Percentiles rank a stretch among this genome's conserved stretches.
Conservation (phyloP, 2,113 vertebrate genomes). For the Reinhardtius hippoglossoides region DNA sequence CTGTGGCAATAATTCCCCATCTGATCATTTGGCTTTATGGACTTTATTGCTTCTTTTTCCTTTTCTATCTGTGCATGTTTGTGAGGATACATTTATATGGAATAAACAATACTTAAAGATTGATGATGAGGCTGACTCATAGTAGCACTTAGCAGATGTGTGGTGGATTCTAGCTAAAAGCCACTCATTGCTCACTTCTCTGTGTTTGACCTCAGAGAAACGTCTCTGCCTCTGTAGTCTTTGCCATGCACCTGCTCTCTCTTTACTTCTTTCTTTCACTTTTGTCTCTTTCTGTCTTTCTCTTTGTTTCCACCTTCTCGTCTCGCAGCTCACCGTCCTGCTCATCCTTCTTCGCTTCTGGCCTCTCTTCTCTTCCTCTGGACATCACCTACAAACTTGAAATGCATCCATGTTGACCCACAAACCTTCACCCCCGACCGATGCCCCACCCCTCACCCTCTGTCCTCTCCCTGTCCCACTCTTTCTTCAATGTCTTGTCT, state of each 20-base stretch:
- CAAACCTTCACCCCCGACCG: slow-evolving; percentile 26
- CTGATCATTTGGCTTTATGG: slow-evolving; percentile 8
- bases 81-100: neutral
- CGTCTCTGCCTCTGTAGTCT: slow-evolving; percentile 5
- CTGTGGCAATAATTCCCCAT: neutral
- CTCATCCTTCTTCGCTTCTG: slow-evolving; percentile 42
- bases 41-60: slow-evolving; percentile 17
- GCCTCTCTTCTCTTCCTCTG: slow-evolving; percentile 37
- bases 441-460: slow-evolving; percentile 1
- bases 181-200: slow-evolving; percentile 10
- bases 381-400: slow-evolving; percentile 19
- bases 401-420: slow-evolving; percentile 43
- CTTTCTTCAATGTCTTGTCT: slow-evolving; percentile 21
- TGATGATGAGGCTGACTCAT: neutral
- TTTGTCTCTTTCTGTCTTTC: slow-evolving; percentile 29
- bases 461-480: slow-evolving; percentile 7
- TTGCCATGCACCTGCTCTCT: slow-evolving; percentile 36
- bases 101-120: neutral
- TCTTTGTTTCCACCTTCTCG: slow-evolving; percentile 29
- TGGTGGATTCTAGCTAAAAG: slow-evolving; percentile 39
- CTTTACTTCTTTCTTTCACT: slow-evolving; percentile 21
- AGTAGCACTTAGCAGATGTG: neutral
- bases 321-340: slow-evolving; percentile 45
- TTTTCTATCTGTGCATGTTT: neutral
- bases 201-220: slow-evolving; percentile 22